A percentile compares a stretch with the other conserved stretches of the same genome.
Conservation (phyloP, 2,797 vertebrate genomes). For the Heterohyrax brucei region DNA sequence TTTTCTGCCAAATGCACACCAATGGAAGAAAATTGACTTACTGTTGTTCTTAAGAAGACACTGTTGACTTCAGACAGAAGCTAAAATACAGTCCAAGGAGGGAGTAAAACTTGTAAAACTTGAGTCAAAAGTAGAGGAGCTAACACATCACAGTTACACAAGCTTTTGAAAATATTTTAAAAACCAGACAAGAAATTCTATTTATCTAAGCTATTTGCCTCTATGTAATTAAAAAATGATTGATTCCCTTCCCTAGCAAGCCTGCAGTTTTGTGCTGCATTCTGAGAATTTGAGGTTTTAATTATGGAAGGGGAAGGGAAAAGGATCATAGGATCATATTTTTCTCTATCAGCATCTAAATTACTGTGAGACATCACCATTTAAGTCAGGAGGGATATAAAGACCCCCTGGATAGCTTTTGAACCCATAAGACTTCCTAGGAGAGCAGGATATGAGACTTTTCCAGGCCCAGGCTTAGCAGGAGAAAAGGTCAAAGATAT, state of each 20-base stretch:
- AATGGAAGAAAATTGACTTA: constrained; percentile 46
- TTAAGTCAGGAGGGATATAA: constrained; percentile 65
- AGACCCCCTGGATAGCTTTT: constrained; percentile 63
- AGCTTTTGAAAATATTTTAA: constrained; percentile 3
- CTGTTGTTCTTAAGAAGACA: constrained; percentile 49
- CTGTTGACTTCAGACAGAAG: constrained; percentile 55
- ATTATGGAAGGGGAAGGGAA: background rate
- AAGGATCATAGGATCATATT: background rate
- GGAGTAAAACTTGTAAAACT: background rate
- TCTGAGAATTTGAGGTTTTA: constrained; percentile 21
- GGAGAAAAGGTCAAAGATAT: constrained; percentile 83
- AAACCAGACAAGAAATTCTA: background rate
- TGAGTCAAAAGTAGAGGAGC: background rate
- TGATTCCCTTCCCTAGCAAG: background rate
- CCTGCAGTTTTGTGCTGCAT: background rate
- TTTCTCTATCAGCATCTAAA: background rate
- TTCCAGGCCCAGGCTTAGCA: constrained; percentile 77
- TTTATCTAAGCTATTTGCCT: constrained; percentile 54
- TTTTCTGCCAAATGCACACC: background rate
- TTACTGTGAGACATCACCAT: constrained; percentile 57
- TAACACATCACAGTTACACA: background rate
- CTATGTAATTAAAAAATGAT: constrained; percentile 8
- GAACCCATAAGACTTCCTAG: constrained; percentile 80
- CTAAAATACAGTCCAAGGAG: background rate
- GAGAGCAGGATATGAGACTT: constrained; percentile 81